Evolutionary conservation across 2,797 vertebrate genomes (phyloP).

Genomic region (Limnodromus scolopaceus): DNA sequence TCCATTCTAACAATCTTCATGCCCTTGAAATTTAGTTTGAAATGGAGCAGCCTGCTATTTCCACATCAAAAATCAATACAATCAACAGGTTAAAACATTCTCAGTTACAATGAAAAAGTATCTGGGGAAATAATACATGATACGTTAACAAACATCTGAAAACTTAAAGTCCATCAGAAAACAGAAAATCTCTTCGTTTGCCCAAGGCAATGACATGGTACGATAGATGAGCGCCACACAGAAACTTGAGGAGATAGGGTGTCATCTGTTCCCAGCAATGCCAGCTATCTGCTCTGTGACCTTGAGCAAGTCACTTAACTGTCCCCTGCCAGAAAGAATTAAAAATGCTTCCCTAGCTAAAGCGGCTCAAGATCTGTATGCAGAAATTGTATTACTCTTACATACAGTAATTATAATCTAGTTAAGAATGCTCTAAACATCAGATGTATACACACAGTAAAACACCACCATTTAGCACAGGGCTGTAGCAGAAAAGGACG

Average conservation of each 20-base stretch:
- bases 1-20: slow-evolving; percentile 42
- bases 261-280: neutral
- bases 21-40: slow-evolving; percentile 67
- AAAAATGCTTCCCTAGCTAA: neutral
- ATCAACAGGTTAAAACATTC: slow-evolving; percentile 69
- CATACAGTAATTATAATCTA: neutral
- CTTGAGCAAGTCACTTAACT: neutral
- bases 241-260: neutral
- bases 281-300: neutral
- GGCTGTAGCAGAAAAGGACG: neutral
- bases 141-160: slow-evolving; percentile 14
- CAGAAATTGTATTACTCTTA: neutral
- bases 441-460: neutral
- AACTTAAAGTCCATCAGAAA: slow-evolving; percentile 36
- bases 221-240: neutral
- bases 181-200: neutral
- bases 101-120: slow-evolving; percentile 45
- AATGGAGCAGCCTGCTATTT: slow-evolving; percentile 56
- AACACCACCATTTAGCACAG: neutral
- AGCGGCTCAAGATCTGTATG: neutral
- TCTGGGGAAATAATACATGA: slow-evolving; percentile 32
- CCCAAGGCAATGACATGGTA: neutral
- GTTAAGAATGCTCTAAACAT: neutral
- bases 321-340: neutral
- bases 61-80: slow-evolving; percentile 67